Evolutionary conservation across 2,113 vertebrate species (phyloP).

Genomic region (Oxygymnocypris stewartii): DNA sequence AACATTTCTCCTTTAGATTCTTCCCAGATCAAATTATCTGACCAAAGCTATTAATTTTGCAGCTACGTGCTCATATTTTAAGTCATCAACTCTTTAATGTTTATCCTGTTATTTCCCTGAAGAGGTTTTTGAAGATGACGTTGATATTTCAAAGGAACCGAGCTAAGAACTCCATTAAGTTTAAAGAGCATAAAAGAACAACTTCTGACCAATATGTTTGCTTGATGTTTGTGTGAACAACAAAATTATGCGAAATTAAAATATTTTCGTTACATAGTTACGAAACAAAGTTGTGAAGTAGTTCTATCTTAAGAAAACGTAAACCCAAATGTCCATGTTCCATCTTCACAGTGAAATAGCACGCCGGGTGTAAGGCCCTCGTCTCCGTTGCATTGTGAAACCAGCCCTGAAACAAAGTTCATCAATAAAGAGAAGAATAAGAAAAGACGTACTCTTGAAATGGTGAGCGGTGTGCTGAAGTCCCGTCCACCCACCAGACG

Average conservation of each 20-base stretch:
- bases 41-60: not conserved
- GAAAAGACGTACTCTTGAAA: conserved; percentile 86
- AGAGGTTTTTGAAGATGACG: too few species aligned
- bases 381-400: too few species aligned
- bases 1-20: not conserved
- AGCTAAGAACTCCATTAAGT: not conserved
- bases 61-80: not conserved
- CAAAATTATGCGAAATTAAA: not conserved
- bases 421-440: conserved; percentile 22
- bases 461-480: conserved; percentile 90
- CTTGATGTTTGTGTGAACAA: not conserved
- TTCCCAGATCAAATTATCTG: not conserved
- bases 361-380: not conserved
- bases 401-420: not conserved
- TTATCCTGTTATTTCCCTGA: not conserved
- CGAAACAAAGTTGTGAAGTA: not conserved
- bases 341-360: not conserved
- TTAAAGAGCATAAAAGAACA: not conserved
- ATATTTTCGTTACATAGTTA: not conserved
- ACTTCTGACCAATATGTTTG: not conserved
- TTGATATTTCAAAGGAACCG: not conserved
- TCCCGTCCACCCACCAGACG: conserved; percentile 93
- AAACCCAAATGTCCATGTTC: not conserved
- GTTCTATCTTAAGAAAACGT: not conserved
- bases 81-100: not conserved